These are phyloP conservation scores for Coregonus ussuriensis DNA, from an alignment of 2,797 vertebrate genomes.

Conservation along the genomic window DNA sequence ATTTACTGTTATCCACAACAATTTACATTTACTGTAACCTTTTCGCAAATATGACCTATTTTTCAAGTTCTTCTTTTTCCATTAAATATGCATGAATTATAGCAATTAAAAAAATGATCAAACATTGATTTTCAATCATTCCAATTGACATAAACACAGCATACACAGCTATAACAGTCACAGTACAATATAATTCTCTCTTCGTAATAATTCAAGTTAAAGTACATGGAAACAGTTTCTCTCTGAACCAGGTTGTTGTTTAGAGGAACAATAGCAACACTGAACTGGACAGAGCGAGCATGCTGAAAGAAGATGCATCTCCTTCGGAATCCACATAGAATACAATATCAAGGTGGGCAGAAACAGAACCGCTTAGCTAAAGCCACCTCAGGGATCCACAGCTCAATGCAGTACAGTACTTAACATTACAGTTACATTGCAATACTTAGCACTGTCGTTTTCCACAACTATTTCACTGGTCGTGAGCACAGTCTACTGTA, in stretches of 20 bases:
- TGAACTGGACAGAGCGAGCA: constrained; percentile 52
- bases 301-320: constrained; percentile 61
- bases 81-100: background rate
- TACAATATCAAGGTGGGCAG: constrained; percentile 34
- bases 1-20: background rate
- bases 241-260: constrained; percentile 3
- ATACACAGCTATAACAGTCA: background rate
- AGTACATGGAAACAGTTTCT: constrained; percentile 11
- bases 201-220: background rate
- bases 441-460: constrained; percentile 30
- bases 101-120: background rate
- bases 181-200: background rate
- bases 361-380: constrained; percentile 53
- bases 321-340: constrained; percentile 50
- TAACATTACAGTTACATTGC: constrained; percentile 11
- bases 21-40: background rate
- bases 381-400: constrained; percentile 59
- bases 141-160: background rate
- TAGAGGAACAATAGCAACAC: background rate
- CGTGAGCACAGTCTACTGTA: constrained; percentile 13
- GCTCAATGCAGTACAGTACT: constrained; percentile 52
- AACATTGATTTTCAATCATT: background rate
- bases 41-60: background rate
- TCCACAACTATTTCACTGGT: constrained; percentile 19
- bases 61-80: background rate